These are phyloP conservation scores for Alligator mississippiensis DNA, from an alignment of 2,113 vertebrate species.

Conservation along the genomic window DNA sequence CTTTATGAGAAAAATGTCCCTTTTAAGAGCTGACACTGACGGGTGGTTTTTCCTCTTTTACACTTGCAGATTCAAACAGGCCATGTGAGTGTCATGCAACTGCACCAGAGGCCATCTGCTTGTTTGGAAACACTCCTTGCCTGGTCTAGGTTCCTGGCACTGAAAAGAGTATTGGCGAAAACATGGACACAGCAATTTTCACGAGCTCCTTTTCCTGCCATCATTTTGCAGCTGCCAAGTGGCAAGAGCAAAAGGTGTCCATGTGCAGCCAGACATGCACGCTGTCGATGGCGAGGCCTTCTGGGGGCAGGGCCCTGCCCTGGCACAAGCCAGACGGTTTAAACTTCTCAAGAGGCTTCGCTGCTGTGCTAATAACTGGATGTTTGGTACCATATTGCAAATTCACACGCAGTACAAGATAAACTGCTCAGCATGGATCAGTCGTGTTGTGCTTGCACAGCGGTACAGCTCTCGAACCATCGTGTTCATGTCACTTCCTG, in stretches of 20 bases:
- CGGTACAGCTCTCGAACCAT: neutral
- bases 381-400: neutral
- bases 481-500: neutral
- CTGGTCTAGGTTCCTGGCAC: neutral
- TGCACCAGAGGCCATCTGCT: slow-evolving; percentile 26
- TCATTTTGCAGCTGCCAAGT: neutral
- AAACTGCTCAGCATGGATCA: neutral
- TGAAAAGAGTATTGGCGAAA: neutral
- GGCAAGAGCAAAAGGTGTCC: neutral
- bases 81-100: neutral
- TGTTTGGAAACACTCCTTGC: slow-evolving; percentile 16
- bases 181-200: neutral
- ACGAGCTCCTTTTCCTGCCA: neutral
- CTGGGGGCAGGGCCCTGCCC: too few relatives aligned
- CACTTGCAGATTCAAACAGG: neutral
- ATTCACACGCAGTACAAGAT: neutral
- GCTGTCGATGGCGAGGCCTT: neutral
- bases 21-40: neutral
- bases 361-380: neutral
- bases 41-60: neutral
- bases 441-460: neutral
- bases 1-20: neutral
- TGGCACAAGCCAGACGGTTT: neutral
- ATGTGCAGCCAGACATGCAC: neutral
- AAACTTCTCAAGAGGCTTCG: neutral